Percentiles rank a stretch among this genome's conserved stretches.
These are phyloP conservation scores for Apodemus agrarius DNA, from an alignment of 2,797 vertebrate species.

Conservation along the genomic window DNA sequence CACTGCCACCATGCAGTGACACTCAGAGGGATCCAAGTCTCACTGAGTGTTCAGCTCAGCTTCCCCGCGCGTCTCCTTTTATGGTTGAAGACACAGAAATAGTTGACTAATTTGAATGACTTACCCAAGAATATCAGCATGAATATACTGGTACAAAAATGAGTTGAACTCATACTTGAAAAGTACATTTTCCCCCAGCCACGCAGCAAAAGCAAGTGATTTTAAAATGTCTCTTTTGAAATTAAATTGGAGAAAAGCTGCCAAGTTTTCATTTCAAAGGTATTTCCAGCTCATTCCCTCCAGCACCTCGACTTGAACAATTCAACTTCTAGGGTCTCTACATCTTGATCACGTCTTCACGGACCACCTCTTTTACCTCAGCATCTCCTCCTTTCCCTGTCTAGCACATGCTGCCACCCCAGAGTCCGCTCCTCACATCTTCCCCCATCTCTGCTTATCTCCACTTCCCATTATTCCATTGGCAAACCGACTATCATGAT, in stretches of 20 bases:
- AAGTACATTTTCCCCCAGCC: conserved; percentile 53
- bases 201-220: conserved; percentile 53
- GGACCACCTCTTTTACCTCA: not conserved
- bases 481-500: conserved; percentile 37
- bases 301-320: not conserved
- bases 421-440: not conserved
- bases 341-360: not conserved
- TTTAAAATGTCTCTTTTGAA: conserved; percentile 68
- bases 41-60: conserved; percentile 34
- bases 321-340: not conserved
- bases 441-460: not conserved
- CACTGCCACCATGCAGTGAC: conserved; percentile 18
- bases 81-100: conserved; percentile 68
- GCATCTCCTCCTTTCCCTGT: not conserved
- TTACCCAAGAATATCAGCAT: conserved; percentile 64
- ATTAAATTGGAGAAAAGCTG: conserved; percentile 51
- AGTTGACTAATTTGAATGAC: conserved; percentile 68
- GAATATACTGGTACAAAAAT: conserved; percentile 57
- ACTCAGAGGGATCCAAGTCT: conserved; percentile 28
- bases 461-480: not conserved
- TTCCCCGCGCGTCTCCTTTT: conserved; percentile 68
- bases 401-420: not conserved
- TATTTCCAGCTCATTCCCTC: conserved; percentile 30
- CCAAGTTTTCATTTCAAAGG: conserved; percentile 56
- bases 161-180: conserved; percentile 62